Percentiles rank a stretch among this genome's conserved stretches.
Conservation (phyloP, 2,888 invertebrate genomes). For the Caradrina kadenii region DNA sequence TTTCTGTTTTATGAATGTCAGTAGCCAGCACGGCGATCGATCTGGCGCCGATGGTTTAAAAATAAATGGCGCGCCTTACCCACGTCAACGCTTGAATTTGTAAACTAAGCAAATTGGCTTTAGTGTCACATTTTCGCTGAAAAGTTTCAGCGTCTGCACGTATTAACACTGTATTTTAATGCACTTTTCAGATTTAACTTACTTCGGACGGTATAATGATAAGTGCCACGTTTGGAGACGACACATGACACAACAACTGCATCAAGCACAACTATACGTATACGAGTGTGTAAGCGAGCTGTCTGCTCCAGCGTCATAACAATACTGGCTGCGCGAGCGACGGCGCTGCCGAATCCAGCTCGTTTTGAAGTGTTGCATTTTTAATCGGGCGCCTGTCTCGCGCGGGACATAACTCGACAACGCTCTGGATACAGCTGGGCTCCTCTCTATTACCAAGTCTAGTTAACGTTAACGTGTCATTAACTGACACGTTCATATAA, state of each 20-base stretch:
- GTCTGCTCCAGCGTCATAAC: conserved; percentile 77
- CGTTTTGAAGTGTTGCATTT: conserved; percentile 89
- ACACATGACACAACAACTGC: conserved; percentile 34
- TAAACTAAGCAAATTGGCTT: conserved; percentile 69
- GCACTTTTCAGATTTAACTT: conserved; percentile 49
- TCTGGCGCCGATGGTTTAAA: conserved; percentile 79
- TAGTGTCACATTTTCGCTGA: conserved; percentile 53
- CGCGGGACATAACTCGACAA: conserved; percentile 89
- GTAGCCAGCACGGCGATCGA: conserved; percentile 76
- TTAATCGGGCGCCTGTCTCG: conserved; percentile 88
- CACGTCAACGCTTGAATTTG: conserved; percentile 68
- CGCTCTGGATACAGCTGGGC: conserved; percentile 87
- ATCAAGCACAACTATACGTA: conserved; percentile 39
- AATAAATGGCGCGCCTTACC: conserved; percentile 75
- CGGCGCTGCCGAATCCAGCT: conserved; percentile 84
- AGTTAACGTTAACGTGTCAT: conserved; percentile 89
- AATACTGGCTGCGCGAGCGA: conserved; percentile 88
- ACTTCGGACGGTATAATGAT: conserved; percentile 33
- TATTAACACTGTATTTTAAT: conserved; percentile 47
- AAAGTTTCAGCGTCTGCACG: conserved; percentile 18
- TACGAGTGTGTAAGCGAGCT: conserved; percentile 67
- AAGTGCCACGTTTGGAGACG: background rate
- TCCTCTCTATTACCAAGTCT: conserved; percentile 87
- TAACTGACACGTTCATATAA: conserved; percentile 87
- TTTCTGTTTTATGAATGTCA: conserved; percentile 81